These are phyloP conservation scores for Atractosteus spatula DNA, from an alignment of 2,113 vertebrate genomes.

Conservation along the genomic window DNA sequence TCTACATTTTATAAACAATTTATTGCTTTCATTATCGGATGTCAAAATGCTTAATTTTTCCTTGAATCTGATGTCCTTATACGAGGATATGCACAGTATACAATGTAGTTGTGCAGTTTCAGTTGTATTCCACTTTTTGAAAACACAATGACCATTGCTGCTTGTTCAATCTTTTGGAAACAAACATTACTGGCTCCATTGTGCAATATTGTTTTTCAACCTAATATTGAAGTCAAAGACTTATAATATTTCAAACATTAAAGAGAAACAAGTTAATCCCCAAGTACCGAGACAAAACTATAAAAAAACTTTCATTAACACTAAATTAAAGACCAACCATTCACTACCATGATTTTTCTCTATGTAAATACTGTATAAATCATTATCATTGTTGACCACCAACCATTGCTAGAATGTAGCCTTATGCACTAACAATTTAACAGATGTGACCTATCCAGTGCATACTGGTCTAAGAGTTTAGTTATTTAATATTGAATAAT, in stretches of 20 bases:
- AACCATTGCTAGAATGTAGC: too few relatives aligned
- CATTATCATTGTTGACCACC: too few relatives aligned
- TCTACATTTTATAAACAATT: slow-evolving; percentile 16
- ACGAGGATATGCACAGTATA: too few relatives aligned
- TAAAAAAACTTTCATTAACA: not conserved
- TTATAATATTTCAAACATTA: not conserved
- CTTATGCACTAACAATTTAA: too few relatives aligned
- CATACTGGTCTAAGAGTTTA: too few relatives aligned
- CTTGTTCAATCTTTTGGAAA: not conserved
- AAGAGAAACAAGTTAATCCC: slow-evolving; percentile 9
- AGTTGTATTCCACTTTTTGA: not conserved
- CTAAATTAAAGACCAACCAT: not conserved
- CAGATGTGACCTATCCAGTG: too few relatives aligned
- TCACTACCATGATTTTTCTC: too few relatives aligned
- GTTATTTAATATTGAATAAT: too few relatives aligned
- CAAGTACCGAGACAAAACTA: not conserved
- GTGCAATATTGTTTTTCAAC: not conserved
- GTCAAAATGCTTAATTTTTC: slow-evolving; percentile 12
- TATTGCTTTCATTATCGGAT: slow-evolving; percentile 2
- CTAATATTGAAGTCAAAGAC: not conserved
- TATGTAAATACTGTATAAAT: too few relatives aligned
- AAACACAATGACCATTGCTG: not conserved
- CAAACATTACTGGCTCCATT: not conserved
- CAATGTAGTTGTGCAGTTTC: not conserved
- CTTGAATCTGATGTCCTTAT: not conserved